phyloP scores from a whole-genome alignment of 2,888 invertebrate species.

The Drosophila stalkeri region DNA sequence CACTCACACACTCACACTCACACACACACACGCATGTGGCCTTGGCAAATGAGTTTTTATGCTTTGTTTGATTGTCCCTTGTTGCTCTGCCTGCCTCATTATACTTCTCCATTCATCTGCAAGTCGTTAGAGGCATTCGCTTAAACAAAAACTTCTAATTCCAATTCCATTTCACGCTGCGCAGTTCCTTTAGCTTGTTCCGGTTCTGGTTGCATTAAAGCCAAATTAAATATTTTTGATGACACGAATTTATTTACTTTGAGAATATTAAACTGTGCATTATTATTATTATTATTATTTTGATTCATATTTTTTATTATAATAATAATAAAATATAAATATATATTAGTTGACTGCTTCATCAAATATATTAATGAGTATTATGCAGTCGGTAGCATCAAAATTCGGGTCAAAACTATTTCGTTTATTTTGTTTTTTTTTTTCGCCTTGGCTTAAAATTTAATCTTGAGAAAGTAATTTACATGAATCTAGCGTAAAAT shows the following conservation, averaged over 20 bases:
- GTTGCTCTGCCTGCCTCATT: background rate
- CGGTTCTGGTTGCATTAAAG: background rate
- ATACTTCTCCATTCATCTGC: background rate
- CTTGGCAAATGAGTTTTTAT: slow-evolving; percentile 29
- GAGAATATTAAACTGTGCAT: no score
- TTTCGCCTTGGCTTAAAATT: background rate
- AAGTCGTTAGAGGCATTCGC: background rate
- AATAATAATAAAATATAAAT: no score
- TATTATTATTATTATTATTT: no score
- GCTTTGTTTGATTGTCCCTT: slow-evolving; percentile 29
- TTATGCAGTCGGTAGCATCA: background rate
- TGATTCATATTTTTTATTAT: no score
- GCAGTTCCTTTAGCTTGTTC: background rate
- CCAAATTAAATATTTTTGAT: background rate
- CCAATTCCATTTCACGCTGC: slow-evolving; percentile 7
- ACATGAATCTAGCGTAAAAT: background rate
- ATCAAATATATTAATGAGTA: background rate
- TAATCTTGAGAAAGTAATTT: background rate
- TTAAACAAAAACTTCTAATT: background rate
- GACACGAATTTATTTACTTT: background rate
- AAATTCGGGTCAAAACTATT: background rate
- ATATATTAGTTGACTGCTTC: no score
- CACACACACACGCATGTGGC: slow-evolving; percentile 1
- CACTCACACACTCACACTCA: slow-evolving; percentile 6
- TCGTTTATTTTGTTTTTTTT: background rate